Evolutionary conservation across 64 coral and sea anemone species (phyloP), one percentile per base, ranked within the genome.

Genomic region (Orbicella faveolata): DNA sequence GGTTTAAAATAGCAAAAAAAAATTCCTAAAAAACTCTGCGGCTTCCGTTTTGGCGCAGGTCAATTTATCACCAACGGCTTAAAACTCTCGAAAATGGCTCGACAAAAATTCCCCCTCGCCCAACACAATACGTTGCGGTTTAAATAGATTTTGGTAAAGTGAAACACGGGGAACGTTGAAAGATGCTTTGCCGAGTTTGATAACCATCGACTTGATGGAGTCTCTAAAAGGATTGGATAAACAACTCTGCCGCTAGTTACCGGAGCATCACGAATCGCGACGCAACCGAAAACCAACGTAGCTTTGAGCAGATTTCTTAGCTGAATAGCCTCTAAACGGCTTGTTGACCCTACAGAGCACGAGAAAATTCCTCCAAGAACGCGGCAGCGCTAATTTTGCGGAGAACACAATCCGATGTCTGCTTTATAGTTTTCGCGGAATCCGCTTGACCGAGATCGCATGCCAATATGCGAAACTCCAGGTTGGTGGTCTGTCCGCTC

Each of bases 401-500:
- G 53, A 54, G 51, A 85, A 7, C 36, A 5, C 34, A 65, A 83
- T 23, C 34, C 34, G 44, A 41, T 41, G 23, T 85, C 82, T 85
- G 82, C 64, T 70, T 73, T 72, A 85, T 85, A 70, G 63, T 36
- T 85, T 73, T 85, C 82, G 34, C 82, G 82, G 63, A 82, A 82
- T 82, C 59, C 34, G 57, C 59, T 4, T 19, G 36, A 48, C 41
- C 41, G 41, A 48, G 41, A 48, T 2, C 41, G 41, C 35, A 69
- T 84, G 66, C 81, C 81, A 69, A 36, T n/a, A n/a, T 23, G 6
- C 12, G 69, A n/a, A 5, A 30, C 0, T 73, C 82, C 25, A 85
- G 72, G 82, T 85, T 85, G 82, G 82, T 85, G 82, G 82, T 85
- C 82, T 52, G 15, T 2, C 1, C 20, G 23, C 37, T 30, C 37